These are phyloP conservation scores for Ceuthmochares aereus DNA, from an alignment of 2,113 vertebrate genomes.

Conservation along the genomic window DNA sequence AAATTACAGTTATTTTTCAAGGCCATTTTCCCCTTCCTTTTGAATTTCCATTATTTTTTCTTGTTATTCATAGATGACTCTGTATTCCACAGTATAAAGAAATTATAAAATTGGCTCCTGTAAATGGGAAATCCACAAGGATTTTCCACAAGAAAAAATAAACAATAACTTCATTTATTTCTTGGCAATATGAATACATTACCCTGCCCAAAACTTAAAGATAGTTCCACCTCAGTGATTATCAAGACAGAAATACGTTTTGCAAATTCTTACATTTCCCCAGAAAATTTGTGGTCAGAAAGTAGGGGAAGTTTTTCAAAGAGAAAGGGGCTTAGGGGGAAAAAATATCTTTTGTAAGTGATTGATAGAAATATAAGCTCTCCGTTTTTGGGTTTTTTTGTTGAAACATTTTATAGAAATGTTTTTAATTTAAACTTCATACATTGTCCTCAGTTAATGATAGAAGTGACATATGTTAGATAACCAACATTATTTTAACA, in stretches of 20 bases:
- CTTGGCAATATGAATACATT: neutral
- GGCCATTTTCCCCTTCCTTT: slow-evolving; percentile 2
- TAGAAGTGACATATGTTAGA: neutral
- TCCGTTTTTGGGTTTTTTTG: neutral
- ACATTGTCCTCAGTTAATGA: neutral
- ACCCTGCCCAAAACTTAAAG: neutral
- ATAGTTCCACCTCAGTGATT: neutral
- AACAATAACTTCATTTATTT: slow-evolving; percentile 5
- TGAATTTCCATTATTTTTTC: slow-evolving; percentile 33
- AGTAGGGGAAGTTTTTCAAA: neutral
- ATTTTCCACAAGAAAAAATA: slow-evolving; percentile 36
- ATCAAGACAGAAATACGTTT: neutral
- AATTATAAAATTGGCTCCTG: slow-evolving; percentile 15
- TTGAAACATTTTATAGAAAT: neutral
- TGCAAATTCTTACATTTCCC: neutral
- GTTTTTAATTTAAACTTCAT: neutral
- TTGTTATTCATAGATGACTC: neutral
- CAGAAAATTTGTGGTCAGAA: neutral
- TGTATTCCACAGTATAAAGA: neutral
- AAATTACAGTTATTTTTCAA: slow-evolving; percentile 33
- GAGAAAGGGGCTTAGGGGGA: neutral
- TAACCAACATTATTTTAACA: neutral
- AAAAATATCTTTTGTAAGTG: neutral
- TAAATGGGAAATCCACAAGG: slow-evolving; percentile 5
- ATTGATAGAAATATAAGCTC: neutral